phyloP scores from a whole-genome alignment of 53 echinoderm and acorn worm genomes.

The Echinometra lucunter region DNA sequence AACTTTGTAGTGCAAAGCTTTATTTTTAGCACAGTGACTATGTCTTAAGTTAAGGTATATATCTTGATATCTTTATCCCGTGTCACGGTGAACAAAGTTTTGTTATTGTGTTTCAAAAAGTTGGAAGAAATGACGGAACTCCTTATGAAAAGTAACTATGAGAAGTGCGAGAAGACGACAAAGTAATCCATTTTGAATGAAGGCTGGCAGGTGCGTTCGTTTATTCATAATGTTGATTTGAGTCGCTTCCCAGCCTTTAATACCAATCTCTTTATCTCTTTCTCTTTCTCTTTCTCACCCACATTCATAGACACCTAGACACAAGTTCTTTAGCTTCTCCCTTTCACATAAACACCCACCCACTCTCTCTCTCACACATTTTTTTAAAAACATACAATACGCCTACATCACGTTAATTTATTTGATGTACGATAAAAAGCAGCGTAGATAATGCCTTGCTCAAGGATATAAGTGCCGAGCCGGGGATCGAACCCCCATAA shows the following conservation, averaged over 20 bases:
- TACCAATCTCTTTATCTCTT: neutral
- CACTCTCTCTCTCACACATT: too few species aligned
- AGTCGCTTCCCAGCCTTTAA: neutral
- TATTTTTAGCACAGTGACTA: neutral
- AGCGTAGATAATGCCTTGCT: too few species aligned
- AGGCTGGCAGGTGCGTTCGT: conserved; percentile 40
- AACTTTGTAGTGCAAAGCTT: neutral
- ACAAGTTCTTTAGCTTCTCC: neutral
- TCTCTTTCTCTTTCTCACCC: neutral
- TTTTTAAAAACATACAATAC: too few species aligned
- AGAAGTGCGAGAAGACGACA: conserved; percentile 7
- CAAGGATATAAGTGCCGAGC: too few species aligned
- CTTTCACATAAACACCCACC: neutral
- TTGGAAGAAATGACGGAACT: neutral
- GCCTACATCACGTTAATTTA: too few species aligned
- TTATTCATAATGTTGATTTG: neutral
- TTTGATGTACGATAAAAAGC: too few species aligned
- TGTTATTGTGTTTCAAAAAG: neutral
- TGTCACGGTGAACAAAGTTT: neutral
- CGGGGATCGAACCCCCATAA: too few species aligned
- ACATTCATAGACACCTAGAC: neutral
- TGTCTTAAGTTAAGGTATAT: neutral
- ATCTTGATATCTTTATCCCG: neutral
- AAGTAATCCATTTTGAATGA: neutral
- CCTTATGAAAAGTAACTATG: neutral